Evolutionary conservation across 2,888 invertebrate genomes (phyloP), one percentile per base, ranked within the genome.

Genomic region (Macrophya annulata): DNA sequence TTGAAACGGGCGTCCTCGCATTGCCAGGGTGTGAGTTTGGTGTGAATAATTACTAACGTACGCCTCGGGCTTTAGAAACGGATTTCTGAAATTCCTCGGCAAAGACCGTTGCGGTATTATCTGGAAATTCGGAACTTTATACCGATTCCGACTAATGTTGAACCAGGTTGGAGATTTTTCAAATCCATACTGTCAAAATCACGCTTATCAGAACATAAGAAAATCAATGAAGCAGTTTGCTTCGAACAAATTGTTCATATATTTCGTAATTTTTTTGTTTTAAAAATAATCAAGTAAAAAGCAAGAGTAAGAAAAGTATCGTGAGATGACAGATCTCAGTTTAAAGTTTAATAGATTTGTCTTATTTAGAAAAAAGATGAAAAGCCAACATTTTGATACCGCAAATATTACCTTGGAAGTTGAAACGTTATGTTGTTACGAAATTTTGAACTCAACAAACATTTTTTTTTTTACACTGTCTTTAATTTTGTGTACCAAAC

Each of bases 41-140:
- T 45, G 65, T 81, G 83, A 83, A 83, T 68, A 83, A 83, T 68
- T 83, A 68, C 17, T 37, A 45, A 48, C 83, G 48, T 45, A 65
- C 48, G 68, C 83, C 31, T 68, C 83, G 68, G 71, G 68, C 51
- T 45, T 71, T 48, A 45, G 48, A 71, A 83, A 71, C 37, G 83
- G 25, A 68, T 83, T 65, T 83, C 81, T 83, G 68, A 21, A 77
- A 77, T 77, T 55, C 21, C 79, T n/a, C 79, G 51, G 59, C 40
- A 62, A 40, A 59, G 81, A 62, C 62, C 81, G 43, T 40, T 62
- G 10, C 21, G 8, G 43, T 43, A 40, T 43, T 81, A 81, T 62
- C 81, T 81, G 17, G 17, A 77, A 51, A 77, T 77, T 77, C 37
- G 31, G 37, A 55, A 51, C 37, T 77, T 48, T 25, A 8, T 48